These are phyloP conservation scores for Eonycteris spelaea DNA, from an alignment of 2,113 vertebrate species.

Conservation along the genomic window DNA sequence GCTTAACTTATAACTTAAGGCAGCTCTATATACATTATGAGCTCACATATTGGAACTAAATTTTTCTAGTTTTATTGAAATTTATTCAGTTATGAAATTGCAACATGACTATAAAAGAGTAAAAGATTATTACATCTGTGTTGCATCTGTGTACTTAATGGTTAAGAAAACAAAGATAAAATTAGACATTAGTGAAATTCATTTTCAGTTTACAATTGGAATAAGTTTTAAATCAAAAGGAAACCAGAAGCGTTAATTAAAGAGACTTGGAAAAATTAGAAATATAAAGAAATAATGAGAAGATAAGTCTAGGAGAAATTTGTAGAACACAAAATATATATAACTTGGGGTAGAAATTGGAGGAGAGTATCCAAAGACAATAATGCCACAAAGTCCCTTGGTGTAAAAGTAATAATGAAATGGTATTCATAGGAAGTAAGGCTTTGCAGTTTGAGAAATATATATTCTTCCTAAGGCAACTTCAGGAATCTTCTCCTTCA, in stretches of 20 bases:
- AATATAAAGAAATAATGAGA: slow-evolving; percentile 4
- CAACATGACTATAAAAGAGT: slow-evolving; percentile 54
- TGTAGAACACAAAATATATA: not conserved
- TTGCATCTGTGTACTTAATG: slow-evolving; percentile 53
- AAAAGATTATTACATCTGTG: slow-evolving; percentile 59
- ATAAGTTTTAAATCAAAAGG: slow-evolving; percentile 46
- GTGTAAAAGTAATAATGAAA: not conserved
- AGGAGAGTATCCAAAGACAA: not conserved
- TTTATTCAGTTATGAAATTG: slow-evolving; percentile 51
- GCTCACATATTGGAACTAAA: slow-evolving; percentile 57
- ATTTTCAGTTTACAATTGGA: slow-evolving; percentile 15
- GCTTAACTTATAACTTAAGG: slow-evolving; percentile 41
- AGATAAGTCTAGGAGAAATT: not conserved
- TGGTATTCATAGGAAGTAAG: not conserved
- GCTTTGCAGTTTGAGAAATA: not conserved
- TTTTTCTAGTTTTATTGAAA: slow-evolving; percentile 56
- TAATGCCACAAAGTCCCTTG: not conserved
- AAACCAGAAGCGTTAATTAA: slow-evolving; percentile 6
- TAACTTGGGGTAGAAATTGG: not conserved
- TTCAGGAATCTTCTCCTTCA: not conserved
- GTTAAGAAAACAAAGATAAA: slow-evolving; percentile 56
- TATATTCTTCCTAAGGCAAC: not conserved
- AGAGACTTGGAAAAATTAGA: slow-evolving; percentile 26
- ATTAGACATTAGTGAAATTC: slow-evolving; percentile 29
- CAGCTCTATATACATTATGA: slow-evolving; percentile 45